Base-by-base conservation (phyloP, 2,113 vertebrate genomes). In the Oncorhynchus nerka region DNA sequence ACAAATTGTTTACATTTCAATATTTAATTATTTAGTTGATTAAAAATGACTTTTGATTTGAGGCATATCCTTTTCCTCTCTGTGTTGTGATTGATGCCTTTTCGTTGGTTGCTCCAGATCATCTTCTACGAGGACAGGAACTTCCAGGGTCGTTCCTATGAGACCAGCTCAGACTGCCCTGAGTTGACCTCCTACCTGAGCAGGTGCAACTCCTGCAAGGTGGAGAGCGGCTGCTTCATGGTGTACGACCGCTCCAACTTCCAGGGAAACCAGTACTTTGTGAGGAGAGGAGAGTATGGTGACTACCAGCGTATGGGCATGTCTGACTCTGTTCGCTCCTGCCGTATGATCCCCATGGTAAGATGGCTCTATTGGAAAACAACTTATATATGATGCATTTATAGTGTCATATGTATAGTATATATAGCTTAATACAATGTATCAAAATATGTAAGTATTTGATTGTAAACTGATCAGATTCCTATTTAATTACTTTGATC, bases 111-210 rank as follows among this genome's bases (percentile, higher is more conserved):
- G 6, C 32, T 79, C 15, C 39, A 92, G 90, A 89, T 91, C 65
- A 88, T 85, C 66, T 93, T 92, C 84, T 93, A 88, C 8, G 90
- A 93, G 85, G 92, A 92, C 20, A 85, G 77, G 34, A 90, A 91
- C 87, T 91, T 92, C 79, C 85, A 89, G 81, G 89, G 91, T 70
- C 87, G 86, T 24, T 89, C 84, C 78, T 91, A 88, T 71, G 91
- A 93, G 79, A 88, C 84, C 71, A 91, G 83, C 84, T 81, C 71
- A 12, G 92, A 93, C 86, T 89, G 88, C 3, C 34, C 85, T 26
- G 92, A 93, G 22, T 48, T 89, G 65, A 26, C 26, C 39, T 19
- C 81, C 55, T 82, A 86, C 51, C 62, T 89, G 67, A 90, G 57
- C 82, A 1, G 6, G 79, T 90, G 85, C 79, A 83, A 77, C 82